Base-by-base conservation (phyloP, 2,888 invertebrate species). In the Drosophila pseudotakahashii region DNA sequence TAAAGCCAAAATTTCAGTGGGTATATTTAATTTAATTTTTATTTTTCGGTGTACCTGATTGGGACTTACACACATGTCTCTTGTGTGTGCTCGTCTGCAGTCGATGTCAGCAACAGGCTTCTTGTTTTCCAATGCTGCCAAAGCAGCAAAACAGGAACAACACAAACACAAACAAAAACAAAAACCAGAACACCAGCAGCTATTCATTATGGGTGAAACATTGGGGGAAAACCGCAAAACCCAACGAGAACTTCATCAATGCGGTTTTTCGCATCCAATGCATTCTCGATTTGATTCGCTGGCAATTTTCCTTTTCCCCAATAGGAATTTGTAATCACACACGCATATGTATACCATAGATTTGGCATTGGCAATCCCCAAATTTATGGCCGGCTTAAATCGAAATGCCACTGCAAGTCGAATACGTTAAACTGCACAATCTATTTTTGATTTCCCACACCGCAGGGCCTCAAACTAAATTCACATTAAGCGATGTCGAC, bases 41-140 rank as follows among this genome's bases (percentile, higher is more conserved):
- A 0, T 36, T 13, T 23, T 52, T 23, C 37, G 6, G 37, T 37
- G 26, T 16, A 30, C 10, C 7, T 4, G 5, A 37, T 4, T 16
- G n/a, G 32, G 13, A 2, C 10, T 11, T 16, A 19, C 30, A n/a
- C n/a, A 37, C 19, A 37, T n/a, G 6, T 16, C 16, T n/a, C 10
- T 13, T 45, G 41, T 44, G 58, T 26, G n/a, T 10, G 26, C 34
- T n/a, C 48, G 16, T 7, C 57, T 53, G 66, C 32, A 54, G 45
- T 19, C 32, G 45, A 54, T 73, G 76, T 30, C 64, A 76, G 82
- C 85, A 80, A 80, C 85, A 84, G 79, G 79, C 83, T 54, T 48
- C 68, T 52, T 50, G 54, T 64, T 42, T 64, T 44, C 32, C 39
- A 47, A 44, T 47, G 16, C 57, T 50, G 36, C 34, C 47, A 34